Evolutionary conservation across 2,888 invertebrate genomes (phyloP), one percentile per base, ranked within the genome.

Genomic region (Pseudococcus jackbeardsleyi): DNA sequence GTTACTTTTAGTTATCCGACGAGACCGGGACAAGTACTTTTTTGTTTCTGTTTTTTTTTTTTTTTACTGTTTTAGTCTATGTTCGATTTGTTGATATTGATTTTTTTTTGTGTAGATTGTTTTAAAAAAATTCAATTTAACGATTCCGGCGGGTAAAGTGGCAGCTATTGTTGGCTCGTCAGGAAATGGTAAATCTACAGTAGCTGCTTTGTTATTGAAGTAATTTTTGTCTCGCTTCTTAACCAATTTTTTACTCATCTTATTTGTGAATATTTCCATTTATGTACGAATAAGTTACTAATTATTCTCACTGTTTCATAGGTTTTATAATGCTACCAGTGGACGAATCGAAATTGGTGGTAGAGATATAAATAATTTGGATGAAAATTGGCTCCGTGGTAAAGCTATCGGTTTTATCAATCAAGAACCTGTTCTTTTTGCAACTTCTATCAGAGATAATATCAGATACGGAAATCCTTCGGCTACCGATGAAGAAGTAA

Each of bases 171-270:
- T 98, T 46, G 98, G 99, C 0, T 94, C 96, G 0, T 98, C 98
- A 68, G 99, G 99, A 1, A 97, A 97, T 91, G 98, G 98, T 0
- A 99, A 99, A 92, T 98, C 98, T 0, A 99, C 99, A 0, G 94
- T 99, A 26, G 98, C 96, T 2, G 94, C 95, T 0, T 92, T 99
- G 64, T 92, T 99, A 84, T 98, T 99, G 92, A 94, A 97, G 93
- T 96, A 91, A 89, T 33, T 33, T 86, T 89, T 54, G 33, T 9
- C 39, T 85, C 59, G 26, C 26, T 85, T 64, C 33, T 46, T 88
- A 46, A 85, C 17, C 15, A 72, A n/a, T 42, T 33, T 33, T 42
- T 33, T 33, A 33, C 26, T 33, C 26, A 3, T 33, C 3, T 33
- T 33, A 1, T 33, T 33, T 33, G 26, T 33, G 26, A 3, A 33